Evolutionary conservation across 1,140 invertebrate species (phyloP).

Genomic region (Procambarus clarkii): DNA sequence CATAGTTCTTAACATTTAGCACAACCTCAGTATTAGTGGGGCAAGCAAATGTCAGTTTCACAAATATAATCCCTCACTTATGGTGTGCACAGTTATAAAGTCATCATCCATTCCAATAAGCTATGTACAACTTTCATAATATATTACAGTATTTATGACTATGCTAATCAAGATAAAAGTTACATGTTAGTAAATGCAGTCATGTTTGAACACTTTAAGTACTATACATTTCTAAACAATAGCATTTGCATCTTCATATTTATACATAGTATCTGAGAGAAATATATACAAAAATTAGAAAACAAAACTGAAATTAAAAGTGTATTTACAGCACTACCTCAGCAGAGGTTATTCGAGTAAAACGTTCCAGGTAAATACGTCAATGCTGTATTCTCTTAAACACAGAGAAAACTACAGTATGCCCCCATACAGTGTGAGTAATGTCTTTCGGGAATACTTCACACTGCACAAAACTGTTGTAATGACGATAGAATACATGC

Average conservation of each 20-base stretch:
- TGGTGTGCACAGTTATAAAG: not conserved
- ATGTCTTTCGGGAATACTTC: no score
- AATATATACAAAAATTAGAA: not conserved
- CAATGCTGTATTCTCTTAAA: no score
- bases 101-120: not conserved
- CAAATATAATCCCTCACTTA: not conserved
- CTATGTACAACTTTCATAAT: not conserved
- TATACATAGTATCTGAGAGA: no score
- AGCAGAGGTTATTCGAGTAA: no score
- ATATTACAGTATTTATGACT: not conserved
- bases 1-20: not conserved
- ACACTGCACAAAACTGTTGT: no score
- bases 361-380: no score
- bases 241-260: not conserved
- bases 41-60: not conserved
- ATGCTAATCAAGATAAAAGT: not conserved
- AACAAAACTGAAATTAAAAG: not conserved
- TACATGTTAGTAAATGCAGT: not conserved
- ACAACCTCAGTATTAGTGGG: constrained; percentile 11
- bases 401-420: no score
- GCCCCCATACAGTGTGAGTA: no score
- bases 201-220: no score
- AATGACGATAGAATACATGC: no score
- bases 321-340: no score
- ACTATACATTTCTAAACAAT: not conserved